phyloP scores from a whole-genome alignment of 2,113 vertebrate genomes.

The Phyllostomus discolor region DNA sequence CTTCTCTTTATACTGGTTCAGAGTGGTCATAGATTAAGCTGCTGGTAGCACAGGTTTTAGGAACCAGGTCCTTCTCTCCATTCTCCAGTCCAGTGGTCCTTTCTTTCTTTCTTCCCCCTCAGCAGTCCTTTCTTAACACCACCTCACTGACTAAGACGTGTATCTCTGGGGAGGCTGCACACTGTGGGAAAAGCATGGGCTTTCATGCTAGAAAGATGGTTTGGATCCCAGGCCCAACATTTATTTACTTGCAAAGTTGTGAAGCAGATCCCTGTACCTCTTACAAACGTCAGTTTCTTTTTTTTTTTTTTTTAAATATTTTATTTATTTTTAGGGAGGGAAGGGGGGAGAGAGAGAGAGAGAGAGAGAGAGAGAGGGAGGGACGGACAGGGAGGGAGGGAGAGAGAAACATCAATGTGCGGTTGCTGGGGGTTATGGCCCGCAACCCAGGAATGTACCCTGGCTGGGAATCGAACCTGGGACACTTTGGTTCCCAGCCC shows the following conservation, averaged over 20 bases:
- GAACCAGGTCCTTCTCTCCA: neutral
- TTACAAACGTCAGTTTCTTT: conserved; percentile 16
- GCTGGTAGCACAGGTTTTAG: neutral
- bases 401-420: too few relatives aligned
- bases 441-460: too few relatives aligned
- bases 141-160: neutral
- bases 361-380: too few relatives aligned
- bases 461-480: too few relatives aligned
- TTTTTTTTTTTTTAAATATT: too few relatives aligned
- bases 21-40: neutral
- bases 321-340: too few relatives aligned
- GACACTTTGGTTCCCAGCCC: too few relatives aligned
- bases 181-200: neutral
- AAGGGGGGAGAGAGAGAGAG: too few relatives aligned
- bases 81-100: neutral
- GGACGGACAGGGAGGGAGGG: too few relatives aligned
- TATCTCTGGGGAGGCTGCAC: neutral
- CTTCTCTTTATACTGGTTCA: neutral
- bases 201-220: neutral
- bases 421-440: too few relatives aligned
- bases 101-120: neutral
- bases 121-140: neutral
- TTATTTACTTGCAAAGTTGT: neutral
- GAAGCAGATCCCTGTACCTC: neutral
- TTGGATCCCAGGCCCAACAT: neutral